A percentile compares a stretch with the other conserved stretches of the same genome.
These are phyloP conservation scores for Agriopis aurantiaria DNA, from an alignment of 2,888 invertebrate genomes.

Conservation along the genomic window DNA sequence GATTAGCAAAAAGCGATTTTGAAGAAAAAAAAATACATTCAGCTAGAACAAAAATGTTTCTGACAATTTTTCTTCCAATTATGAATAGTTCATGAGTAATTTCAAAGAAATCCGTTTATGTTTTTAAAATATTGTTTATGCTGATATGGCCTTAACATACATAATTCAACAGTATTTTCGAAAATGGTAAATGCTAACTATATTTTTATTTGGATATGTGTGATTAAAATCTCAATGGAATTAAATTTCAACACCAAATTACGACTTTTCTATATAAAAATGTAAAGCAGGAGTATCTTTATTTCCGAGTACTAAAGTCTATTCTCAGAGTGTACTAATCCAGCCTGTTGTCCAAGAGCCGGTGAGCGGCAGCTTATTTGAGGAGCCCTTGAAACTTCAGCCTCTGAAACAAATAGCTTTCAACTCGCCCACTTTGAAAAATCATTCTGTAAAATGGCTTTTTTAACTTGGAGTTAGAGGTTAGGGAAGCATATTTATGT, in stretches of 20 bases:
- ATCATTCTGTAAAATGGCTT: constrained; percentile 36
- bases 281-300: neutral
- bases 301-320: constrained; percentile 10
- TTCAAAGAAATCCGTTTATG: no score
- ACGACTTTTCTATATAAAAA: neutral
- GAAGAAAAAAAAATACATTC: no score
- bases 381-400: constrained; percentile 42
- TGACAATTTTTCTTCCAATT: no score
- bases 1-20: no score
- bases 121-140: no score
- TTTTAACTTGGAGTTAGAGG: constrained; percentile 13
- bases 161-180: neutral
- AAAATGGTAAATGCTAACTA: no score
- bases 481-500: no score
- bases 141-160: neutral
- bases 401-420: constrained; percentile 42
- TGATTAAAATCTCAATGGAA: neutral
- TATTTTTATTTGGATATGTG: no score
- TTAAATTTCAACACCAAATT: neutral
- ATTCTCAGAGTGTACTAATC: constrained; percentile 21
- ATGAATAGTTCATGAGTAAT: no score
- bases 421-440: constrained; percentile 34
- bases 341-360: constrained; percentile 15
- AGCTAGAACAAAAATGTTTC: no score
- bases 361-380: constrained; percentile 38